Evolutionary conservation across 2,797 vertebrate species (phyloP), one percentile per base, ranked within the genome.

Genomic region (Apogon talboti): DNA sequence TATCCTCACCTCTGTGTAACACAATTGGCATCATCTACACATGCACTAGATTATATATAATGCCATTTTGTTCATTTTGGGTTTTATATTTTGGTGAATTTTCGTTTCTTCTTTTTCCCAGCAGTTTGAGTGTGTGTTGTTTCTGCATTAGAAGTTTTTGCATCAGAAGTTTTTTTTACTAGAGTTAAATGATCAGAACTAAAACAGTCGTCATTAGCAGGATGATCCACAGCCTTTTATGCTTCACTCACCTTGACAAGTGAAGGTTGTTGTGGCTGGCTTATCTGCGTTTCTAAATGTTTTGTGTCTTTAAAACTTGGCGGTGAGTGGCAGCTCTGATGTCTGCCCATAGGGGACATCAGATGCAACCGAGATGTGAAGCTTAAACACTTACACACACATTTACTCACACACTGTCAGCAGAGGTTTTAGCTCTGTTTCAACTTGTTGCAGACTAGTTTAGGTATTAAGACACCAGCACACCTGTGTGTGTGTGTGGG

Each of bases 361-460:
- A 66, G 76, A 84, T 49, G 49, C 50, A 64, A 49, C 16, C 61
- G 28, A 47, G 68, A 71, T 56, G 56, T 46, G 61, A 74, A 60
- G 65, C 51, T 35, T 61, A 59, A 76, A 82, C 62, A 72, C 74
- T 38, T 5, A 46, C 41, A 71, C 28, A 58, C n/a, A n/a, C n/a
- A n/a, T 28, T 49, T 44, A 37, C 41, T 67, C 63, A 59, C 67
- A 71, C 63, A 61, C 56, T 52, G 63, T 77, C 38, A 46, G 66
- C n/a, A 0, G 51, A 76, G 70, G 82, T 44, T 86, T 79, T 69
- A 73, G 81, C 68, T 82, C 16, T 90, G 89, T 91, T 88, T 86
- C 79, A 81, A 91, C 90, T 85, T 90, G 90, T 87, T 82, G 62
- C 41, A 7, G 62, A 84, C 80, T 1, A 80, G 68, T 81, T 81